Evolutionary conservation across 2,888 invertebrate species (phyloP), one percentile per base, ranked within the genome.

Genomic region (Abscondita cerata): DNA sequence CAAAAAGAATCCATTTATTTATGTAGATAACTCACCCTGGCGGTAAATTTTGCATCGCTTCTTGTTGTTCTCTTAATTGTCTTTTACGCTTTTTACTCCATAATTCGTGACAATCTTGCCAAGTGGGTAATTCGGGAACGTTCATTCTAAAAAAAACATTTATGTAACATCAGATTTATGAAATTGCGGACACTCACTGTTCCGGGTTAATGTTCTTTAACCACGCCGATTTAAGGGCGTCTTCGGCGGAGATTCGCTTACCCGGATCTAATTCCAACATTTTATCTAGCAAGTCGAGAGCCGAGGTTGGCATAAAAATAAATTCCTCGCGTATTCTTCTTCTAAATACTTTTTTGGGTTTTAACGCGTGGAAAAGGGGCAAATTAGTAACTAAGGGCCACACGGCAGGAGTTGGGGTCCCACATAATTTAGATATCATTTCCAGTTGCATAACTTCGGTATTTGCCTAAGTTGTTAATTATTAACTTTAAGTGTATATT

Each of bases 21-120:
- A 18, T n/a, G 18, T 15, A 19, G 2, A 1, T 18, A 38, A 85
- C 85, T 84, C 82, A 85, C 85, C 85, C 81, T 1, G 81, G 80
- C n/a, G 81, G 81, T 54, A 81, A 65, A 67, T 79, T 81, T 59
- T 80, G 78, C 69, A 81, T 73, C 0, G 81, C 77, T 68, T 87
- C 88, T 73, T 88, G 88, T 76, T 91, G 91, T 74, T 94, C 93
- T 44, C 92, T 85, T 76, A 92, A 86, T 78, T 92, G 92, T 25
- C 89, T 85, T 71, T 95, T 89, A n/a, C 96, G 88, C 78, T 93
- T 94, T 82, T 99, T 99, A 74, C 96, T 95, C 98, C 98, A 99
- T 76, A 99, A 85, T 81, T 99, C 99, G 83, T 99, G 98, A 79
- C 99, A 99, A 82, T 99, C 98, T 81, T 99, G 98, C 90, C 95